These are phyloP conservation scores for Girardia tigrina DNA, from an alignment of 2,888 invertebrate genomes.

Conservation along the genomic window DNA sequence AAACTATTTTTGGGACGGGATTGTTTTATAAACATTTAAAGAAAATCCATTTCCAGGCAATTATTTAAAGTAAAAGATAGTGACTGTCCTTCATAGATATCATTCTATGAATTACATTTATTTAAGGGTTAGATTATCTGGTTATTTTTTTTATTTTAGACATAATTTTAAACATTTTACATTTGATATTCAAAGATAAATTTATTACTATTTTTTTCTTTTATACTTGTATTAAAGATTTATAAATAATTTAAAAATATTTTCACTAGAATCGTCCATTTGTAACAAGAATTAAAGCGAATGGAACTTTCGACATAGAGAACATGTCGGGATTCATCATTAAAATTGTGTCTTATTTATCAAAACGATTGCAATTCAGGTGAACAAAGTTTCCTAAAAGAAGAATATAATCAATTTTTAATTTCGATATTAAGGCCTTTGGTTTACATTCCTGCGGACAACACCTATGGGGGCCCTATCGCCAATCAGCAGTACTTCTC, in stretches of 20 bases:
- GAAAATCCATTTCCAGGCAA: too few relatives aligned
- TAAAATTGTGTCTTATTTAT: not conserved
- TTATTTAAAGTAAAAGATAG: too few relatives aligned
- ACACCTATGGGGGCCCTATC: not conserved
- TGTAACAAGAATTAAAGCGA: not conserved
- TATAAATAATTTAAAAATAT: not conserved
- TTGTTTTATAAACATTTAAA: too few relatives aligned
- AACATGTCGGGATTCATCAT: not conserved
- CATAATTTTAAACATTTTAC: too few relatives aligned
- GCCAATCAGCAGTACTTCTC: not conserved
- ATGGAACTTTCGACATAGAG: not conserved
- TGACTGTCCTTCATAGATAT: too few relatives aligned
- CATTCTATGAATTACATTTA: too few relatives aligned
- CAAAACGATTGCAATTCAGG: not conserved
- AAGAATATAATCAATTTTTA: not conserved
- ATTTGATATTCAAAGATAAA: too few relatives aligned
- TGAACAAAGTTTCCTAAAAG: not conserved
- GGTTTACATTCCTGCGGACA: not conserved
- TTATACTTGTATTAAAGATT: too few relatives aligned
- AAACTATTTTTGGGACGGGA: too few relatives aligned
- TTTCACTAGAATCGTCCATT: conserved; percentile 1
- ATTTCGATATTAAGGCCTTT: not conserved
- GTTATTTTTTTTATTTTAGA: too few relatives aligned
- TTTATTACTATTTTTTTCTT: too few relatives aligned
- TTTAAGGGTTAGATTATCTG: too few relatives aligned